A percentile compares a stretch with the other conserved stretches of the same genome.
Evolutionary conservation across 2,888 invertebrate species (phyloP).

Genomic region (Meta bourneti): DNA sequence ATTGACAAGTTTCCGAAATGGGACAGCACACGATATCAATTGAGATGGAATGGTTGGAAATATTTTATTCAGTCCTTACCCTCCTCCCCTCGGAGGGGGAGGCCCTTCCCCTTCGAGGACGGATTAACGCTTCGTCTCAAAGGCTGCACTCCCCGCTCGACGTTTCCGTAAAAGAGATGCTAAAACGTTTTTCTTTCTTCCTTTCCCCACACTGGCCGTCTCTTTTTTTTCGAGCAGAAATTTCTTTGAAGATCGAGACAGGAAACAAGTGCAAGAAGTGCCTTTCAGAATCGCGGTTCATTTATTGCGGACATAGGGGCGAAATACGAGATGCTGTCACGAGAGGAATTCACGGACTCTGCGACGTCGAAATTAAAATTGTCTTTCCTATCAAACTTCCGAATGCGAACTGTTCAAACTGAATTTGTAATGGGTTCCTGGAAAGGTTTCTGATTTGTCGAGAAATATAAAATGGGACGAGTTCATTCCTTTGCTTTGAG

Average conservation of each 20-base stretch:
- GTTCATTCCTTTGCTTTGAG: too few species aligned
- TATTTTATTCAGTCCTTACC: slow-evolving; percentile 35
- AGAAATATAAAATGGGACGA: too few species aligned
- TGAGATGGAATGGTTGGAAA: slow-evolving; percentile 38
- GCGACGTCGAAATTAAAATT: slow-evolving; percentile 32
- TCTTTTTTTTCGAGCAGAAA: not conserved
- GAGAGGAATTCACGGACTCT: slow-evolving; percentile 22
- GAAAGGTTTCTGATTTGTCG: too few species aligned
- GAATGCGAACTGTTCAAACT: too few species aligned
- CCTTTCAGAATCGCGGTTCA: slow-evolving; percentile 25
- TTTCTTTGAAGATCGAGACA: not conserved
- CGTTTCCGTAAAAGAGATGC: slow-evolving; percentile 32
- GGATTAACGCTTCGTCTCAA: slow-evolving; percentile 27
- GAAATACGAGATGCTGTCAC: not conserved
- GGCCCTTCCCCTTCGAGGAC: not conserved
- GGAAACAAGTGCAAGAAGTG: slow-evolving; percentile 30
- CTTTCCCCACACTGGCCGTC: too few species aligned
- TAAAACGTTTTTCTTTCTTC: not conserved
- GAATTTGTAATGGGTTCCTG: too few species aligned
- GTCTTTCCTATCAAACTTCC: not conserved
- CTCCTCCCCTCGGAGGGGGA: slow-evolving; percentile 16
- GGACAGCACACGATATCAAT: slow-evolving; percentile 21
- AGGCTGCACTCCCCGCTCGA: not conserved
- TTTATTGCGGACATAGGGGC: slow-evolving; percentile 34
- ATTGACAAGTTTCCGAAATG: slow-evolving; percentile 37